These are phyloP conservation scores for Eudasyphora cyanicolor DNA, from an alignment of 2,888 invertebrate species.

Conservation along the genomic window DNA sequence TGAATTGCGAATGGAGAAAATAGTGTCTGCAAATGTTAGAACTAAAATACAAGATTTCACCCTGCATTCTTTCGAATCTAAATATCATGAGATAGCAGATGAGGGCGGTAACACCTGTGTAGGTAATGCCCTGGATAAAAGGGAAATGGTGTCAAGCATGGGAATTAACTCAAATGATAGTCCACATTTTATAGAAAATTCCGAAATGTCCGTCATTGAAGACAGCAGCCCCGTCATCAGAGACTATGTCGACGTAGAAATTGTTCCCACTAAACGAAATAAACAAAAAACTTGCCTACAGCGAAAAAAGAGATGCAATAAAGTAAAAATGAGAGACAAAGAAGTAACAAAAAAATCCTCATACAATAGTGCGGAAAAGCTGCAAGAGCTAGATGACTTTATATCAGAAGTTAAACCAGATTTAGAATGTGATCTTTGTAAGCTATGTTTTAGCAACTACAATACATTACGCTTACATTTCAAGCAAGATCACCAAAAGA, in stretches of 20 bases:
- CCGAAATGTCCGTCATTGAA: too few relatives aligned
- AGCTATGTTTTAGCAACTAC: conserved; percentile 55
- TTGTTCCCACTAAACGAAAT: too few relatives aligned
- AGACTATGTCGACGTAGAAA: too few relatives aligned
- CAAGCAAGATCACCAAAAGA: conserved; percentile 63
- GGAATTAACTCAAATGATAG: neutral
- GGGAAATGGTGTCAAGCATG: neutral
- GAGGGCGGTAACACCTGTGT: conserved; percentile 36
- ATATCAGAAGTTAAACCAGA: conserved; percentile 66
- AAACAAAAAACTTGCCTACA: neutral
- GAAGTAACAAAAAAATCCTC: conserved; percentile 21
- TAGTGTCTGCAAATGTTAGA: too few relatives aligned
- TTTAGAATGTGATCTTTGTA: conserved; percentile 67
- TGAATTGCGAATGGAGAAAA: too few relatives aligned
- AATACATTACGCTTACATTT: conserved; percentile 65
- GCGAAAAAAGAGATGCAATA: neutral
- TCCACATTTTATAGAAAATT: too few relatives aligned
- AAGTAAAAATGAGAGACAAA: neutral
- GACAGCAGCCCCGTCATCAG: too few relatives aligned
- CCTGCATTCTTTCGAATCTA: too few relatives aligned
- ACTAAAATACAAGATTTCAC: too few relatives aligned
- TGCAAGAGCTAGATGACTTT: conserved; percentile 64
- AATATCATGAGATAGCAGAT: neutral
- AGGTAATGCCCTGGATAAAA: conserved; percentile 30
- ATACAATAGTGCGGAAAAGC: conserved; percentile 51